Evolutionary conservation across 2,888 invertebrate species (phyloP).

Genomic region (Pachymerium ferrugineum): DNA sequence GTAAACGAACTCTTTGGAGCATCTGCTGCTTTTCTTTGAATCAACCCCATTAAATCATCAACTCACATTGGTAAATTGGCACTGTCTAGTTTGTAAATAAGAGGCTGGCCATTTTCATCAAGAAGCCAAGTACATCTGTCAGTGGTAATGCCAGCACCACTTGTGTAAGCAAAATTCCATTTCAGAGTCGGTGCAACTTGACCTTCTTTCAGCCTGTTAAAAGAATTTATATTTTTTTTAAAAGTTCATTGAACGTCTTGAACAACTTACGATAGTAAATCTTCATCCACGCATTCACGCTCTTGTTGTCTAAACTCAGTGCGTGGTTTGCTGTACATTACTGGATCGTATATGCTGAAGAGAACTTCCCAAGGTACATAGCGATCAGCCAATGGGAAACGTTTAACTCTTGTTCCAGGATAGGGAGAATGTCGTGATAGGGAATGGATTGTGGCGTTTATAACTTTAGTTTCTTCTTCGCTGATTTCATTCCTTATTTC

Average conservation of each 20-base stretch:
- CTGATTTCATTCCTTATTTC: conserved; percentile 38
- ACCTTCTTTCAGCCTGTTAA: conserved; percentile 35
- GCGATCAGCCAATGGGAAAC: conserved; percentile 48
- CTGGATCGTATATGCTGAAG: conserved; percentile 46
- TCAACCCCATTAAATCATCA: no score
- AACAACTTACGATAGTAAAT: conserved; percentile 42
- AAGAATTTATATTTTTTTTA: neutral
- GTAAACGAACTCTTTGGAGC: no score
- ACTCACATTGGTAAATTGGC: conserved; percentile 40
- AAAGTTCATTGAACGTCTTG: neutral
- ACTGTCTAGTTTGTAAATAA: conserved; percentile 40
- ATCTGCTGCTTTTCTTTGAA: no score
- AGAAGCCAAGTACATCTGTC: conserved; percentile 41
- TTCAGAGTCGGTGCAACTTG: conserved; percentile 39
- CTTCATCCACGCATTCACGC: conserved; percentile 44
- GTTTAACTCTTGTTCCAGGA: conserved; percentile 44
- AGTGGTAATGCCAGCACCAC: conserved; percentile 40
- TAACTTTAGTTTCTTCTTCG: conserved; percentile 35
- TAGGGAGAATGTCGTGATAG: conserved; percentile 47
- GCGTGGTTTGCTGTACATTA: conserved; percentile 42
- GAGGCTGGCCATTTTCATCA: conserved; percentile 35
- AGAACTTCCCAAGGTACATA: conserved; percentile 49
- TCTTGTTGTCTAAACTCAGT: conserved; percentile 42
- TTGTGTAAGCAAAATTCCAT: conserved; percentile 40
- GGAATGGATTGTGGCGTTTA: conserved; percentile 41